A percentile compares a stretch with the other conserved stretches of the same genome.
Evolutionary conservation across 2,113 vertebrate genomes (phyloP).

Genomic region (Perca fluviatilis): DNA sequence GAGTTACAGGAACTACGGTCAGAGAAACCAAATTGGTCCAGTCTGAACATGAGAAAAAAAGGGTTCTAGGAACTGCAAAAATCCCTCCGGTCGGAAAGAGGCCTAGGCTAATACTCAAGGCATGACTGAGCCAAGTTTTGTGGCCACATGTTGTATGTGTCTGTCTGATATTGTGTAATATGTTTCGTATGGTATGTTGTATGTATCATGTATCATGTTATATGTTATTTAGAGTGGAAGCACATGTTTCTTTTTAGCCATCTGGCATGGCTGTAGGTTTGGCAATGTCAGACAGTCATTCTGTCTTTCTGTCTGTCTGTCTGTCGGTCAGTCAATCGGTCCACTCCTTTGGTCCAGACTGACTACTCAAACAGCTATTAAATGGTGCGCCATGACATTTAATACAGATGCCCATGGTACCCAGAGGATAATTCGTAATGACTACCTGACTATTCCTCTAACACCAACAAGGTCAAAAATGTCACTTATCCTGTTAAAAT

Average conservation of each 20-base stretch:
- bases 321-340: too few relatives aligned
- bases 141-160: not conserved
- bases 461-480: not conserved
- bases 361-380: not conserved
- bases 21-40: too few relatives aligned
- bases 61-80: too few relatives aligned
- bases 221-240: not conserved
- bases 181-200: not conserved
- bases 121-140: not conserved
- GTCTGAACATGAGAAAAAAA: too few relatives aligned
- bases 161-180: not conserved
- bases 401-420: not conserved
- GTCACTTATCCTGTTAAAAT: not conserved
- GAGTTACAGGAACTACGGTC: too few relatives aligned
- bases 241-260: not conserved
- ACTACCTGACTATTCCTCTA: not conserved
- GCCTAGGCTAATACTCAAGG: not conserved
- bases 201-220: not conserved
- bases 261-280: not conserved
- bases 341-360: too few relatives aligned
- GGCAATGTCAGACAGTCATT: not conserved
- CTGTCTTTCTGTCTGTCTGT: not conserved
- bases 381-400: not conserved
- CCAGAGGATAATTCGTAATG: not conserved
- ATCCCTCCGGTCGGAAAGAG: too few relatives aligned